Evolutionary conservation across 2,888 invertebrate species (phyloP), one percentile per base, ranked within the genome.

Genomic region (Heteromyza rotundicornis): DNA sequence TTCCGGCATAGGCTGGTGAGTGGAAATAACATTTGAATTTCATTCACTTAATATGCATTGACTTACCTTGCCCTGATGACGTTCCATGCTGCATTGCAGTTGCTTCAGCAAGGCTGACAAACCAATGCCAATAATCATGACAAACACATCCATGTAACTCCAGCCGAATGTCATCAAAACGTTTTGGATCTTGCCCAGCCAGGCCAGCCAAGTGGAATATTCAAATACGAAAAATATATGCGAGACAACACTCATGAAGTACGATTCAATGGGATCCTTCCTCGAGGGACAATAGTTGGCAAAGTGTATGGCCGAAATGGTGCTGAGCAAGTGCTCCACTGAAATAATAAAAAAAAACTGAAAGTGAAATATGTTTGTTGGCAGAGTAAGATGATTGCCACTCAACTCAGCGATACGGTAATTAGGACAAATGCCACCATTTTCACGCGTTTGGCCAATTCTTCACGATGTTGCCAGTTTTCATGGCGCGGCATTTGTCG

Each of bases 131-230:
- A 91, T 84, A 3, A 90, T 77, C 71, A 91, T 90, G 1, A 91
- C 87, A 66, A 91, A 88, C 54, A 90, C 78, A 73, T 91, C 91
- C 77, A 89, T 89, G 63, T 88, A 90, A 71, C 88, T 91, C 91
- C 91, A 92, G 2, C 88, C 85, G 61, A 89, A 88, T 0, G 91
- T 91, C 14, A 88, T 86, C 5, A 89, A 71, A 8, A 89, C 74
- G 68, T 90, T 87, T 64, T 87, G 68, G 1, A 76, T 36, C 64
- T 80, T 80, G n/a, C 76, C 81, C 60, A 74, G 36, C 70, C 76
- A 77, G 7, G 73, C 82, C 24, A 80, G 60, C 74, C 72, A 76
- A 2, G 71, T 67, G 2, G 76, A 74, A 60, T 79, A 82, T 3
- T 72, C 69, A 17, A 77, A 73, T 1, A 79, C 56, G 20, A 63